Evolutionary conservation across 2,113 vertebrate genomes (phyloP).

Genomic region (Globicephala melas): DNA sequence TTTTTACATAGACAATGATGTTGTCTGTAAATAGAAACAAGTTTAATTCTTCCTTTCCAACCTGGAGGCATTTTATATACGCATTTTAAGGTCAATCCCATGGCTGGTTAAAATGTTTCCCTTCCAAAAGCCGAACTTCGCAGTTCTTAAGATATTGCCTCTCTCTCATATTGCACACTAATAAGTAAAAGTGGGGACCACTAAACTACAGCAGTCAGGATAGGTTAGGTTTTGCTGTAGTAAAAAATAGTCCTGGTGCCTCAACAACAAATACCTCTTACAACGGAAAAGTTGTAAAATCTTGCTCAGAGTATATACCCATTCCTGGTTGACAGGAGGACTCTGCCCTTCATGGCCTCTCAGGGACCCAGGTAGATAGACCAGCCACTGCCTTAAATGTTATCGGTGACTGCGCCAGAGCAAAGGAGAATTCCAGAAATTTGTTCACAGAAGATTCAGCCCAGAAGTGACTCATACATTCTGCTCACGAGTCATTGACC

Average conservation of each 20-base stretch:
- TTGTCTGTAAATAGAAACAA: not conserved
- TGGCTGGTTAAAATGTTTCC: not conserved
- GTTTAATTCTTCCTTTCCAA: constrained; percentile 13
- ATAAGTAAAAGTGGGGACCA: not conserved
- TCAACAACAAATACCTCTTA: not conserved
- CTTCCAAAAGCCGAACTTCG: not conserved
- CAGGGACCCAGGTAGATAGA: not conserved
- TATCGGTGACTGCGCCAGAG: not conserved
- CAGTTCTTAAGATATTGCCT: constrained; percentile 25
- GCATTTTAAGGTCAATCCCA: constrained; percentile 31
- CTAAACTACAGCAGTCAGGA: not conserved
- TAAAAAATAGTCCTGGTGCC: not conserved
- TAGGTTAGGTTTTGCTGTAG: not conserved
- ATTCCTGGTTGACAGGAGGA: not conserved
- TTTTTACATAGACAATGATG: not conserved
- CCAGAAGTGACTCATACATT: not conserved
- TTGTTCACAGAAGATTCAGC: not conserved
- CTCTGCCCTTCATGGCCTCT: not conserved
- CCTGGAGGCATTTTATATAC: not conserved
- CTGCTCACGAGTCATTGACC: constrained; percentile 1
- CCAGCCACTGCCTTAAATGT: not conserved
- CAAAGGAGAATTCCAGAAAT: constrained; percentile 24
- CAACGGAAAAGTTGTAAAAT: not conserved
- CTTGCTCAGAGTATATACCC: not conserved
- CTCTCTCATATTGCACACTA: not conserved